Conservation (phyloP, 2,113 vertebrate species). For the Lepidothrix coronata region DNA sequence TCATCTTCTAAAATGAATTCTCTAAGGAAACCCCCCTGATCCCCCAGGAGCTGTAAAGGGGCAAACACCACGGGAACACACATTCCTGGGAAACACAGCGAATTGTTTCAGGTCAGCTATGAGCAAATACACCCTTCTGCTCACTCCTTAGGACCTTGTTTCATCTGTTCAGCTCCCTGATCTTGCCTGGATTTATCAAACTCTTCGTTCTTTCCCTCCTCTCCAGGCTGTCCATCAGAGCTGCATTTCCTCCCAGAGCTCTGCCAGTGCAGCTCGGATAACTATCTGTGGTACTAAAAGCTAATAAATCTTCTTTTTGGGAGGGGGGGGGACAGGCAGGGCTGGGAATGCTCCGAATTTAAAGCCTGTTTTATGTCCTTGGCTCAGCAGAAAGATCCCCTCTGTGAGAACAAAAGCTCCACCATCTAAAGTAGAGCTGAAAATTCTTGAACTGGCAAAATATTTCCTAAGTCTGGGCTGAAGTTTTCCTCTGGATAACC, state of each 20-base stretch:
- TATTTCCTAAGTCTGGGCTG: neutral
- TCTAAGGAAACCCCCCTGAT: neutral
- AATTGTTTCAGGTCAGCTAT: neutral
- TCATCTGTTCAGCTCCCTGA: neutral
- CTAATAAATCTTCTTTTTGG: slow-evolving; percentile 26
- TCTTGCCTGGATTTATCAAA: neutral
- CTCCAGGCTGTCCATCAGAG: neutral
- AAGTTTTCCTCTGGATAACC: neutral
- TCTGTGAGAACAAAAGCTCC: neutral
- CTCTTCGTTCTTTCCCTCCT: neutral
- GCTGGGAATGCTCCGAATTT: slow-evolving; percentile 19
- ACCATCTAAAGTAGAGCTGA: neutral
- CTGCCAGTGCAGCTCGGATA: slow-evolving; percentile 14
- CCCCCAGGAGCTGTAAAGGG: neutral
- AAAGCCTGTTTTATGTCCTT: neutral
- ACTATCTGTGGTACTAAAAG: slow-evolving; percentile 11
- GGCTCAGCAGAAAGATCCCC: neutral
- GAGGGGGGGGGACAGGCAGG: neutral
- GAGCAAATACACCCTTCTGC: neutral
- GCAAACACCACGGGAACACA: neutral
- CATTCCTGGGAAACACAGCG: neutral
- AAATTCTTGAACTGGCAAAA: neutral
- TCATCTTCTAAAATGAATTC: neutral
- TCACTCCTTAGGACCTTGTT: neutral
- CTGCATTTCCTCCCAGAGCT: slow-evolving; percentile 16